phyloP scores from a whole-genome alignment of 2,113 vertebrate species.

The Centropus unirufus region DNA sequence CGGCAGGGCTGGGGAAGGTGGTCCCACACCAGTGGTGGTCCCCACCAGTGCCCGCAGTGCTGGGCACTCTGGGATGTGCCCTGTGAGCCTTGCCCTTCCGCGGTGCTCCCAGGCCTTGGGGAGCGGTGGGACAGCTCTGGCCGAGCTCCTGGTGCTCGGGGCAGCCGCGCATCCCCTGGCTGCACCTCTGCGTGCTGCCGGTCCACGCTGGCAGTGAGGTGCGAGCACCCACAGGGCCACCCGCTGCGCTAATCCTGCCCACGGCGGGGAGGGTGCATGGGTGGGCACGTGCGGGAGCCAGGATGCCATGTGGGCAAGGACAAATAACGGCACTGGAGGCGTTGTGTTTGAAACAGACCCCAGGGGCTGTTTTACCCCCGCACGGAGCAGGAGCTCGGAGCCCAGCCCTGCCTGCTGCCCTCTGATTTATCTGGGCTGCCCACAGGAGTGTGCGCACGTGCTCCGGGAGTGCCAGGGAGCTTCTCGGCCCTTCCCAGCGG shows the following conservation, averaged over 20 bases:
- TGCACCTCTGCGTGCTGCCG: neutral
- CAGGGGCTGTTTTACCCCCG: rapidly evolving
- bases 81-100: neutral
- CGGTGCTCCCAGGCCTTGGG: rapidly evolving
- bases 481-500: rapidly evolving
- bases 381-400: rapidly evolving
- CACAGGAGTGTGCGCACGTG: rapidly evolving
- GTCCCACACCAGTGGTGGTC: neutral
- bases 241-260: neutral
- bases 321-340: neutral
- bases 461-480: rapidly evolving
- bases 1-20: neutral
- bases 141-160: neutral
- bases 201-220: rapidly evolving
- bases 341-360: neutral
- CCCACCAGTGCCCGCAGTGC: neutral
- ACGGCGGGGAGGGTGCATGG: rapidly evolving
- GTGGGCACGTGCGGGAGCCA: rapidly evolving
- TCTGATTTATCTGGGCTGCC: neutral
- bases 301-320: rapidly evolving
- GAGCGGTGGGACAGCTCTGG: neutral
- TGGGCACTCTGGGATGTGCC: neutral
- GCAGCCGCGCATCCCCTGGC: neutral
- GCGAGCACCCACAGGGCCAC: neutral
- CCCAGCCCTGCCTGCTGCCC: rapidly evolving